phyloP scores from a whole-genome alignment of 2,888 invertebrate genomes.

The Tipula unca region DNA sequence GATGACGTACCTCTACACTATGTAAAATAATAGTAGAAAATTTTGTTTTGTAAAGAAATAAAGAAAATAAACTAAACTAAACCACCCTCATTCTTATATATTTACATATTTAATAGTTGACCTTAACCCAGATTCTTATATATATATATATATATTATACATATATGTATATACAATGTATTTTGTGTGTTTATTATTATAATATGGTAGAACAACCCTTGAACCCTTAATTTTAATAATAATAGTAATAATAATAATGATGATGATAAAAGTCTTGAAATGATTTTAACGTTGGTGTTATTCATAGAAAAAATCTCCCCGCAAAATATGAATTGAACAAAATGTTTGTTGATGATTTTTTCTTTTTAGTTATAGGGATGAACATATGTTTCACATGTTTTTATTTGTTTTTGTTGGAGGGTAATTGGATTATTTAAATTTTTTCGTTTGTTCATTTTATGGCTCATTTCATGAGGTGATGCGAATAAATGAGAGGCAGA shows the following conservation, averaged over 20 bases:
- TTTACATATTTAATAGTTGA: not conserved
- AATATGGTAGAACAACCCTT: not conserved
- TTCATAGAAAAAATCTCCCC: not conserved
- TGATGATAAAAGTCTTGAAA: not conserved
- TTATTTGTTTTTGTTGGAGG: not conserved
- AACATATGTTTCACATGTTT: not conserved
- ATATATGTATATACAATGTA: not conserved
- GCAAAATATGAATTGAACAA: not conserved
- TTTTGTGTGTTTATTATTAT: not conserved
- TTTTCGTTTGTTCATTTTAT: constrained; percentile 14
- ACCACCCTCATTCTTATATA: not conserved
- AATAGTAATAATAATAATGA: not conserved
- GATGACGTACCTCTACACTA: not conserved
- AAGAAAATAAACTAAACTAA: not conserved
- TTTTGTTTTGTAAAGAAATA: not conserved
- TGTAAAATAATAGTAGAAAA: not conserved
- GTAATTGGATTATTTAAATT: not conserved
- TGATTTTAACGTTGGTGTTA: not conserved
- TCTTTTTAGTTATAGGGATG: not conserved
- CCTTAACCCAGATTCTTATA: not conserved
- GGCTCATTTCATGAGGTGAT: constrained; percentile 8
- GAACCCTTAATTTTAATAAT: constrained; percentile 4
- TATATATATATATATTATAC: not conserved
- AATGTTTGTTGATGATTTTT: not conserved
- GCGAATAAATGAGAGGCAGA: not conserved